phyloP scores from a whole-genome alignment of 2,888 invertebrate species.

The Ariolimax columbianus region DNA sequence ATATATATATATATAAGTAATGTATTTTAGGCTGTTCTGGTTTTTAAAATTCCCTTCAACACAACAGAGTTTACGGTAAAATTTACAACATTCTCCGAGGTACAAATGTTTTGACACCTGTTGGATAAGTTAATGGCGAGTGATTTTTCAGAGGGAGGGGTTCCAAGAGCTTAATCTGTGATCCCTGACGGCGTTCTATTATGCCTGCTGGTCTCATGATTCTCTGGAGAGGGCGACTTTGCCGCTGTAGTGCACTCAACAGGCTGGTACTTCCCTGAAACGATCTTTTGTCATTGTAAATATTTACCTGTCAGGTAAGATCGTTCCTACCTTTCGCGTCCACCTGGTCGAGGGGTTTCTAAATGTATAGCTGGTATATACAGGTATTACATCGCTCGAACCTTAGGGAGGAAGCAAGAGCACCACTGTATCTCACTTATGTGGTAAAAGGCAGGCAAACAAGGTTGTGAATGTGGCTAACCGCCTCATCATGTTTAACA shows the following conservation, averaged over 20 bases:
- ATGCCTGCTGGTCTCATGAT: neutral
- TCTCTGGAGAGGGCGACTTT: neutral
- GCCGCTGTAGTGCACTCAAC: neutral
- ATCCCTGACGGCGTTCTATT: neutral
- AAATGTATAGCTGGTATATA: too few relatives aligned
- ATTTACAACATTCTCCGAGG: neutral
- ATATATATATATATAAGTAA: too few relatives aligned
- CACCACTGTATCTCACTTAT: too few relatives aligned
- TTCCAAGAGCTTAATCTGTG: neutral
- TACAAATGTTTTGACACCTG: neutral
- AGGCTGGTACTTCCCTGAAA: neutral
- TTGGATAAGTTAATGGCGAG: neutral
- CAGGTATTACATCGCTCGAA: too few relatives aligned
- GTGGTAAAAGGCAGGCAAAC: too few relatives aligned
- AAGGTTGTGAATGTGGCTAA: too few relatives aligned
- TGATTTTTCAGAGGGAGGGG: neutral
- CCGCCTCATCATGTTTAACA: too few relatives aligned
- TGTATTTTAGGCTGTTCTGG: too few relatives aligned
- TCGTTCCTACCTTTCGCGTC: neutral
- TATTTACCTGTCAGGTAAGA: neutral
- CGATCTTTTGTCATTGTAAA: neutral
- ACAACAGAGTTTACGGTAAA: neutral
- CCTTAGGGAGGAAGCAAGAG: too few relatives aligned
- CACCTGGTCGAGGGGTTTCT: neutral
- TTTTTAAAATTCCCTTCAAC: too few relatives aligned